phyloP scores from a whole-genome alignment of 1,140 invertebrate genomes.

The Lutraria rhynchaena region DNA sequence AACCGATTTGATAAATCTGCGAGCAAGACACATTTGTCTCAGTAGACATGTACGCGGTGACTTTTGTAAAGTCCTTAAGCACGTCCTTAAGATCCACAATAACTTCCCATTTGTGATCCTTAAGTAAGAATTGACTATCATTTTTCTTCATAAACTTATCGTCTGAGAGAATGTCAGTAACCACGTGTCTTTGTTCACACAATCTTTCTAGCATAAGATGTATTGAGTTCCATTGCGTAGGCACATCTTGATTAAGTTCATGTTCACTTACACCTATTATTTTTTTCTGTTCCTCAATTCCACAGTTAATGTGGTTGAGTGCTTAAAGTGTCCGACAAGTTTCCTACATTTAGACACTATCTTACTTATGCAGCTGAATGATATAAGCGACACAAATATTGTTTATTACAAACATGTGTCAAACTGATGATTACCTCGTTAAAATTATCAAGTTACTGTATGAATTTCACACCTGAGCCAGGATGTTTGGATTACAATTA shows the following conservation, averaged over 20 bases:
- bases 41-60: not conserved
- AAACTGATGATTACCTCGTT: no score
- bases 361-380: no score
- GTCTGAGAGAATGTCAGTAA: conserved; percentile 6
- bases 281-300: conserved; percentile 37
- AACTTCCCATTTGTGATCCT: not conserved
- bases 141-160: not conserved
- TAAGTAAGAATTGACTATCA: not conserved
- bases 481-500: no score
- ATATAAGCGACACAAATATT: no score
- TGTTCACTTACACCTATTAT: conserved; percentile 34
- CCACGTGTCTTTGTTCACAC: conserved; percentile 50
- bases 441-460: no score
- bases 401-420: no score
- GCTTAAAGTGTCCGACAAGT: not conserved
- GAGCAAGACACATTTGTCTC: conserved; percentile 10
- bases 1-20: not conserved
- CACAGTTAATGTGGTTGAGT: conserved; percentile 15
- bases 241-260: conserved; percentile 63
- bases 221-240: conserved; percentile 64
- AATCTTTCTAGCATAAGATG: conserved; percentile 64
- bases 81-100: not conserved
- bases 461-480: no score
- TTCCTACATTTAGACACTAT: no score
- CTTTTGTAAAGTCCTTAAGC: not conserved